Evolutionary conservation across 2,113 vertebrate species (phyloP).

Genomic region (Callionymus lyra): DNA sequence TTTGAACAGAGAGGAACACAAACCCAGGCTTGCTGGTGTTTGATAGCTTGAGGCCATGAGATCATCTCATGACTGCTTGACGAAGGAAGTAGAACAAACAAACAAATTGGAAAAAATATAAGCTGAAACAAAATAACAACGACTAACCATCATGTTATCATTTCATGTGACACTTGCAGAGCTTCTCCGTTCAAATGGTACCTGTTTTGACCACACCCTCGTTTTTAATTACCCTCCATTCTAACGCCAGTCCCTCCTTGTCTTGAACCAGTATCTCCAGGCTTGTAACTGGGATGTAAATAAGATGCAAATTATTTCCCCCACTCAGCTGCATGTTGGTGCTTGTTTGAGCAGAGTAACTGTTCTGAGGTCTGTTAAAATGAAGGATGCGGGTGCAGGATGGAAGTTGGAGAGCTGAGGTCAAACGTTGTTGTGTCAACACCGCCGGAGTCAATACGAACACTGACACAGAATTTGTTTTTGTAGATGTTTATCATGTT

Average conservation of each 20-base stretch:
- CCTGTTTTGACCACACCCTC: neutral
- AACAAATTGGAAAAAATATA: neutral
- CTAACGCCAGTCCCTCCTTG: neutral
- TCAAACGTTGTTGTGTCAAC: constrained; percentile 42
- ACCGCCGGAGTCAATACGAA: constrained; percentile 10
- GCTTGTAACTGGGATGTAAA: constrained; percentile 57
- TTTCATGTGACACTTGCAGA: constrained; percentile 8
- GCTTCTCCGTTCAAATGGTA: neutral
- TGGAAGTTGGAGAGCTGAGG: constrained; percentile 1
- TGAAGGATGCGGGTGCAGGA: constrained; percentile 3
- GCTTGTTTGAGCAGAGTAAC: constrained; percentile 33
- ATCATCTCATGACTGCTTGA: constrained; percentile 23
- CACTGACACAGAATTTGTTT: constrained; percentile 30
- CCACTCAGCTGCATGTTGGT: constrained; percentile 23
- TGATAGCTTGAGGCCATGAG: constrained; percentile 18
- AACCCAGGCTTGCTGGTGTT: constrained; percentile 17
- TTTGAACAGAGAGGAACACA: constrained; percentile 12
- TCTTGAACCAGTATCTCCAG: constrained; percentile 31
- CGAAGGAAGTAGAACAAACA: constrained; percentile 9
- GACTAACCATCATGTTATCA: neutral
- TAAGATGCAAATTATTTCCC: constrained; percentile 67
- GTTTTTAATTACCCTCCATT: constrained; percentile 3
- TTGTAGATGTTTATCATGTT: constrained; percentile 37
- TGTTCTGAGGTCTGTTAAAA: constrained; percentile 22
- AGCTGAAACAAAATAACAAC: constrained; percentile 8